phyloP scores from a whole-genome alignment of 2,113 vertebrate genomes.

The Herpetotheres cachinnans region DNA sequence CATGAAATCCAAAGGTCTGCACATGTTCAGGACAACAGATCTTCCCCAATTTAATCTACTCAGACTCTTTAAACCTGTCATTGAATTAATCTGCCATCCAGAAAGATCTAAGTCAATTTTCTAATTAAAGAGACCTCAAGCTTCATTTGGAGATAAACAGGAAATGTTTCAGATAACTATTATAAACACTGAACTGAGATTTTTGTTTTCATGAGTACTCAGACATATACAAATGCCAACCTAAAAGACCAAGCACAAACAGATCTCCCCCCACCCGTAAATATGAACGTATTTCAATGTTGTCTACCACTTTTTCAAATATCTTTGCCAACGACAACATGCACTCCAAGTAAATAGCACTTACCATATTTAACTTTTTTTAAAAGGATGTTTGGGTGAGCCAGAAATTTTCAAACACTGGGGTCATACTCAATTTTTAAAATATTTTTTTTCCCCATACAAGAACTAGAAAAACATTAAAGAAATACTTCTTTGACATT shows the following conservation, averaged over 20 bases:
- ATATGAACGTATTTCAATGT: not conserved
- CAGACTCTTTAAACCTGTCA: not conserved
- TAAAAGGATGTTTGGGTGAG: not conserved
- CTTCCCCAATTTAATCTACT: not conserved
- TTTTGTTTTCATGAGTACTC: not conserved
- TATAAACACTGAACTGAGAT: not conserved
- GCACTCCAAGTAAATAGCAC: not conserved
- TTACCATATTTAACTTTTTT: not conserved
- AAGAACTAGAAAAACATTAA: not conserved
- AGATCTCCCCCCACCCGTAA: not conserved
- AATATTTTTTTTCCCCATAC: accelerated
- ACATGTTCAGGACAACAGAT: not conserved
- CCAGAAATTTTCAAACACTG: not conserved
- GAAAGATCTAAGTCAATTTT: not conserved
- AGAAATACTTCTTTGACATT: not conserved
- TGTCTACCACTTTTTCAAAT: not conserved
- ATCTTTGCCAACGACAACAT: not conserved
- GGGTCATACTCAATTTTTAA: not conserved
- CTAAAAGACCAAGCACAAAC: not conserved
- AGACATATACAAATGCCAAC: not conserved
- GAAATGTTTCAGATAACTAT: constrained; percentile 3
- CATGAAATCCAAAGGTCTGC: not conserved
- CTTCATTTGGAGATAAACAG: constrained; percentile 40
- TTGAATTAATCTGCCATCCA: not conserved
- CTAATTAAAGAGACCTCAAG: not conserved